Evolutionary conservation across 2,113 vertebrate species (phyloP), one percentile per base, ranked within the genome.

Genomic region (Rhynchomys soricoides): DNA sequence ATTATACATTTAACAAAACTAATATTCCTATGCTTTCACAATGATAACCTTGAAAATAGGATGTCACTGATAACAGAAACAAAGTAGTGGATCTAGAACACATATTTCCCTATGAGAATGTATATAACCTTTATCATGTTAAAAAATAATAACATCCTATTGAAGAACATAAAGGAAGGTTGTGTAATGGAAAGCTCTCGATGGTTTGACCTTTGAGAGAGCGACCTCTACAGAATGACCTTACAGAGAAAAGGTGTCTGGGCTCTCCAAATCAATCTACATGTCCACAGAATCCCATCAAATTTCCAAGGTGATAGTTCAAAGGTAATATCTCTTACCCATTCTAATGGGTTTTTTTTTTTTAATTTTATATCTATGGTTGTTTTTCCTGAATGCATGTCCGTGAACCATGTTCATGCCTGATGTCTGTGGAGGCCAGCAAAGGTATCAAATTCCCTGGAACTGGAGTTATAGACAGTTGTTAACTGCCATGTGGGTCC

Each of bases 11-110:
- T 8, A 52, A 45, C 55, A 95, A 87, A 37, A 52, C 1, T 29
- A 90, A 50, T 79, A 68, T 90, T 24, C 50, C 74, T 83, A 10
- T 78, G 34, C 64, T 55, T 50, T 24, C 81, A 40, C 48, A 87
- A 24, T 87, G 34, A 83, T 92, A 68, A 70, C 48, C 50, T 93
- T 89, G 43, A 88, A 86, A 92, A 68, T 81, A 94, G 82, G 40
- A 92, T 48, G 4, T 40, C 68, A 62, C 17, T 87, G 82, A 45
- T 22, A 77, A 57, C 22, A 87, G 57, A 70, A 87, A 85, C 40
- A 92, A 79, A 92, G 70, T 34, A 86, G 45, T 17, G 7, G 55
- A 62, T 37, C 7, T 94, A 90, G 17, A 13, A 82, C 90, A 74
- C 50, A 57, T 26, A 71, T 55, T 71, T 71, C 66, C 48, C 37